Evolutionary conservation across 2,888 invertebrate species (phyloP), one percentile per base, ranked within the genome.

Genomic region (Cistogaster globosa): DNA sequence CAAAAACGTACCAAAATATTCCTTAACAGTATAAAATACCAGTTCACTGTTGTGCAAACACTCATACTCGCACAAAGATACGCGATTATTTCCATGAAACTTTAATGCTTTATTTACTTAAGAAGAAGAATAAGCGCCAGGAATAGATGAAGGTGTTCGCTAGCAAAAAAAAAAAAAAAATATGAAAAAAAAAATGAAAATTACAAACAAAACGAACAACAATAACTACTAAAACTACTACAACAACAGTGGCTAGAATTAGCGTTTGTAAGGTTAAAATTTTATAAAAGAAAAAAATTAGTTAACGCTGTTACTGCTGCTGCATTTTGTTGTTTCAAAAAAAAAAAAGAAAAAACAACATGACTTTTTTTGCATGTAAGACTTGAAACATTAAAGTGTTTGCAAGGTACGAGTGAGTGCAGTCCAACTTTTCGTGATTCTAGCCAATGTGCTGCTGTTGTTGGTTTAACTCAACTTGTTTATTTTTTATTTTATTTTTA

Each of bases 301-400:
- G 32, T 16, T 65, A 58, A 42, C 45, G 36, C 60, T 48, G 14
- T 16, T 60, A 62, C 53, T 26, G n/a, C n/a, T 45, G 57, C 45
- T 68, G 68, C 68, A 60, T 45, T 45, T 53, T 53, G 51, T 60
- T 68, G 58, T 51, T 18, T 53, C 45, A 26, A 51, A 51, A 1
- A 74, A 36, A 4, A 45, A 68, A 16, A 67, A 62, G 60, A 38
- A 53, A 62, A 20, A 60, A 62, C 60, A 38, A 53, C 12, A 57
- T 65, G 36, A 12, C 14, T 57, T 36, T 67, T 68, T 67, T 68
- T 22, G 16, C 36, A 36, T 68, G 51, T 14, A 72, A 58, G 58
- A 55, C 65, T 82, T 82, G 69, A 78, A 82, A 85, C 78, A 77
- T 81, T 85, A 65, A 85, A 85, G 85, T 78, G 78, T 82, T 82